Base-by-base conservation (phyloP, 2,888 invertebrate species). In the Euzetes globulus region DNA sequence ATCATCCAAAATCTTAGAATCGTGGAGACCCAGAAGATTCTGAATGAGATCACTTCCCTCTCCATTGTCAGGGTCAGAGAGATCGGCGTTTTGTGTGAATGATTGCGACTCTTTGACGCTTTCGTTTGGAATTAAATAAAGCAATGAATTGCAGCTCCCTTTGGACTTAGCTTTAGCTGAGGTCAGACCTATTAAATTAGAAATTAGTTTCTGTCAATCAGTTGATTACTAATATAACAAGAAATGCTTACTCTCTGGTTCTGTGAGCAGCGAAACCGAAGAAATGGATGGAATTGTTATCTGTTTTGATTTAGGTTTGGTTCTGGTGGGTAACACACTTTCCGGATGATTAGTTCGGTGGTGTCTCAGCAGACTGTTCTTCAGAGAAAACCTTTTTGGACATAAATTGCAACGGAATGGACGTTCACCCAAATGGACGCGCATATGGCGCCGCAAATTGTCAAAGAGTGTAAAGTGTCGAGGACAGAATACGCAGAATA, bases 331-430 rank as follows among this genome's bases (percentile, higher is more conserved):
- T 70, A 70, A 70, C 3, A 15, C 47, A 45, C 70, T 70, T 17
- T 70, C 70, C 45, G 70, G 70, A 70, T 70, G 70, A 41, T 70
- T 70, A 17, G 45, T 47, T 47, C 70, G 2, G 79, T 92, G 87
- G 82, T 95, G 94, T 0, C 94, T 87, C 78, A 94, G 86, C 94
- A 95, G 94, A 83, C 92, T 92, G 85, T 95, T 94, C 81, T 95
- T 95, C 68, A 95, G 84, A 0, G 94, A 94, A 84, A 95, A 95
- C 77, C 91, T 87, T 7, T 94, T 87, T 50, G 90, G 85, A 83
- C 95, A 95, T 60, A 93, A 88, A 82, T 93, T 92, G 82, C 94
- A 1, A 94, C 85, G 17, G 41, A 70, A 70, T 19, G 41, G 25
- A 15, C 41, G 41, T 81, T 94, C 94, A 0, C 94, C 94, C 0